Base-by-base conservation (phyloP, 2,797 vertebrate genomes). In the Phrynocephalus forsythii region DNA sequence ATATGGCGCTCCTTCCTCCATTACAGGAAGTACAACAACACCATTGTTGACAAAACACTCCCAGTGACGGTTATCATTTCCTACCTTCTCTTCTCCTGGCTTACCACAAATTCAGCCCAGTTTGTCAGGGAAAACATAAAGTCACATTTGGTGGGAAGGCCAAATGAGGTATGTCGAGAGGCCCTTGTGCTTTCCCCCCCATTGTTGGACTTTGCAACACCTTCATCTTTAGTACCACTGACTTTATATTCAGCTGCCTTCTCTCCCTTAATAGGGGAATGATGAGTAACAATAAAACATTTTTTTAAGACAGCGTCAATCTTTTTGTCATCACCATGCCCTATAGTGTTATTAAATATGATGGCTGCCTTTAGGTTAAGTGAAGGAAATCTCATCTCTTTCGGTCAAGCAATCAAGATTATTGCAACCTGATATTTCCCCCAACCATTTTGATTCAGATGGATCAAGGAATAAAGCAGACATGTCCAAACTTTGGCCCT, bases 241-340 rank as follows among this genome's bases (percentile, higher is more conserved):
- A 94, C 87, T 94, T 94, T 95, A 91, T 95, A 91, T 93, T 96
- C 89, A 90, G 82, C 86, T 89, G 94, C 90, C 84, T 71, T 96
- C 94, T n/a, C 8, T 44, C 89, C 90, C 90, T 76, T 63, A 93
- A 90, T 91, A 94, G 88, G 90, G 89, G 94, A 90, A 93, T 87
- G 93, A 91, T 92, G 94, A 95, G 86, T 79, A 84, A 92, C 73
- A 94, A 89, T 81, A 92, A 91, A 90, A 10, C 81, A 88, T 16
- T 95, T 97, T 97, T 44, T 93, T 89, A 92, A 94, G 88, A 91
- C 94, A 95, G 92, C 94, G 95, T 89, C 87, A 86, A 92, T 93
- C 88, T 87, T 95, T 95, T 95, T 94, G 91, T 94, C 94, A 93
- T 86, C 91, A 80, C 95, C 93, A 89, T 92, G 94, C 88, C 92